Evolutionary conservation across 23 tunicate species (phyloP), one percentile per base, ranked within the genome.

Genomic region (Oikopleura dioica): DNA sequence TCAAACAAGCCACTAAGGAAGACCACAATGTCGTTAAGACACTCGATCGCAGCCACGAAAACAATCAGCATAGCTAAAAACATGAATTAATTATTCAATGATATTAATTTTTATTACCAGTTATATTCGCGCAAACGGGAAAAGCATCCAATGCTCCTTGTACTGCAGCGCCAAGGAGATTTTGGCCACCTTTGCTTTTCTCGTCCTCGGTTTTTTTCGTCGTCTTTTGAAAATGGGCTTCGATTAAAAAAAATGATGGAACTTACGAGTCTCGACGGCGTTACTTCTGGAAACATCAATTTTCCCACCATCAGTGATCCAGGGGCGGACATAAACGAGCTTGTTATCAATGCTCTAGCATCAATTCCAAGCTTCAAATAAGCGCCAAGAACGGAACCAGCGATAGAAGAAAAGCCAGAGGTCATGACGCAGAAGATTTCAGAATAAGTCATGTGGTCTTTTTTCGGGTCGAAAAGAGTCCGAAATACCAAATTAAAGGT

Each of bases 281-380:
- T n/a, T n/a, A 44, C 21, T 78, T 89, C 97, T 0, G 97, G 97
- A 76, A 82, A 85, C 36, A 77, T 80, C 50, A 91, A 38, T 63
- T 91, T 91, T 35, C 87, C 63, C 30, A 86, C 75, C 35, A 84
- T 92, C 24, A 91, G 77, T 1, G 97, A 92, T 78, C 92, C 87
- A 23, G 97, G 97, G 31, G 97, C 87, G 12, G 97, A 89, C 97
- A 91, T 91, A 34, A 91, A 80, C 50, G 87, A 82, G 2, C 87
- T 92, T 9, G 92, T 82, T 69, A 91, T 82, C 24, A 85, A 84
- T 38, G 85, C 82, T 12, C 82, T 86, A 0, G 92, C 86, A 81
- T 79, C 76, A 37, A 80, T 78, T 29, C 81, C 81, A 37, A 79
- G 38, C 9, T 63, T 63, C 67, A 80, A 37, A 1, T 80, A 80